Conservation (phyloP, 2,113 vertebrate genomes). For the Pampusana beccarii region DNA sequence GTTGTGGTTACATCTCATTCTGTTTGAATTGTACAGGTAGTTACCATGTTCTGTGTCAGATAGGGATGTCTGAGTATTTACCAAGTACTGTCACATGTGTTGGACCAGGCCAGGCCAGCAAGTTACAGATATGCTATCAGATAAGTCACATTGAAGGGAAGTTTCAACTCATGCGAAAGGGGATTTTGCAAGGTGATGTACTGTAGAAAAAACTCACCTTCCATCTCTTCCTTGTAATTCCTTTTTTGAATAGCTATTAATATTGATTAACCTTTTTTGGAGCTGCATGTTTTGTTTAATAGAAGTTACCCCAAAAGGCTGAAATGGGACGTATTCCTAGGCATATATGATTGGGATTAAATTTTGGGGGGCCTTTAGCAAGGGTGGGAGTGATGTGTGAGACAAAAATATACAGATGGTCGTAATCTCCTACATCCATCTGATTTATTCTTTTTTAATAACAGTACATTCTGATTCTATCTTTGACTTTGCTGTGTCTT, state of each 20-base stretch:
- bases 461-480: constrained; percentile 57
- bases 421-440: constrained; percentile 41
- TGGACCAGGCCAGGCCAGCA: background rate
- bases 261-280: background rate
- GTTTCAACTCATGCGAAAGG: background rate
- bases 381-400: background rate
- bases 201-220: background rate
- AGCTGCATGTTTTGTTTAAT: background rate
- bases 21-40: background rate
- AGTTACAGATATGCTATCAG: fast-evolving
- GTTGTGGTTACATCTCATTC: fast-evolving
- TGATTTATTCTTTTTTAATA: constrained; percentile 63
- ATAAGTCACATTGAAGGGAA: background rate
- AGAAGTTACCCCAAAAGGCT: background rate
- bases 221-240: background rate
- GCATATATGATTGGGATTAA: background rate
- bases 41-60: background rate
- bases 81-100: fast-evolving
- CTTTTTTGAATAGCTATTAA: background rate
- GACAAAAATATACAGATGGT: constrained; percentile 44
- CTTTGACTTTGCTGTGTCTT: constrained; percentile 82
- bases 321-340: background rate
- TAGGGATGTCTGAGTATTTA: fast-evolving
- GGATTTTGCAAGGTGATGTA: background rate
- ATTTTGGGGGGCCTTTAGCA: background rate